These are phyloP conservation scores for Gymnocypris eckloni DNA, from an alignment of 2,797 vertebrate species.

Conservation along the genomic window DNA sequence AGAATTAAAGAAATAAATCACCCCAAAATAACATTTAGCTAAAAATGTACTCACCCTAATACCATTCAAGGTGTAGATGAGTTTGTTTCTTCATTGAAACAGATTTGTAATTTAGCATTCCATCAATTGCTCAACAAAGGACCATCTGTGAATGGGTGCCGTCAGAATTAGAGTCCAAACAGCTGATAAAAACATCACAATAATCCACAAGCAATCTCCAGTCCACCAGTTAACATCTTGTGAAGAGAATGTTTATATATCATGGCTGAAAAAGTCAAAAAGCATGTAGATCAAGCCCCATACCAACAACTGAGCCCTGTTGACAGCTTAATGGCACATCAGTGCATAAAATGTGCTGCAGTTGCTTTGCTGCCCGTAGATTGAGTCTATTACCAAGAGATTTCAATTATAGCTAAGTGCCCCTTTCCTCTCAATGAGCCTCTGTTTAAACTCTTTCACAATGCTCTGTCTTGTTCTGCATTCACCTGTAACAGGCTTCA, in stretches of 20 bases:
- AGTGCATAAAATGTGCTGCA: constrained; percentile 24
- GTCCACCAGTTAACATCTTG: not conserved
- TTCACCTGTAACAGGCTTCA: constrained; percentile 14
- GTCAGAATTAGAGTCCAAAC: not conserved
- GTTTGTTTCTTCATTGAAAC: not conserved
- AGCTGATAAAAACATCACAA: not conserved
- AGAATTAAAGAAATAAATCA: not conserved
- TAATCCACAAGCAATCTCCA: not conserved
- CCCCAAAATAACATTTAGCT: not conserved
- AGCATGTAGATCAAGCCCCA: not conserved
- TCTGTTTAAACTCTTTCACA: constrained; percentile 34
- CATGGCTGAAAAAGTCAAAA: not conserved
- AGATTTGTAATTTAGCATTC: not conserved
- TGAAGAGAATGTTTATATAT: not conserved
- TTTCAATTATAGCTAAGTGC: constrained; percentile 40
- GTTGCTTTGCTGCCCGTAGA: constrained; percentile 35
- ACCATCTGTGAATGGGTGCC: not conserved
- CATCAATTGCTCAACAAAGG: not conserved
- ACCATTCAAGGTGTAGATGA: not conserved
- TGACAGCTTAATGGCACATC: constrained; percentile 47
- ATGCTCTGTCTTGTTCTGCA: not conserved
- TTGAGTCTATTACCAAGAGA: constrained; percentile 34
- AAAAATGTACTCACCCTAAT: not conserved
- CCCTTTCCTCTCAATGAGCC: constrained; percentile 13
- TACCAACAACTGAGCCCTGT: not conserved